Percentiles rank a stretch among this genome's conserved stretches.
These are phyloP conservation scores for Mizuhopecten yessoensis DNA, from an alignment of 1,140 invertebrate species.

Conservation along the genomic window DNA sequence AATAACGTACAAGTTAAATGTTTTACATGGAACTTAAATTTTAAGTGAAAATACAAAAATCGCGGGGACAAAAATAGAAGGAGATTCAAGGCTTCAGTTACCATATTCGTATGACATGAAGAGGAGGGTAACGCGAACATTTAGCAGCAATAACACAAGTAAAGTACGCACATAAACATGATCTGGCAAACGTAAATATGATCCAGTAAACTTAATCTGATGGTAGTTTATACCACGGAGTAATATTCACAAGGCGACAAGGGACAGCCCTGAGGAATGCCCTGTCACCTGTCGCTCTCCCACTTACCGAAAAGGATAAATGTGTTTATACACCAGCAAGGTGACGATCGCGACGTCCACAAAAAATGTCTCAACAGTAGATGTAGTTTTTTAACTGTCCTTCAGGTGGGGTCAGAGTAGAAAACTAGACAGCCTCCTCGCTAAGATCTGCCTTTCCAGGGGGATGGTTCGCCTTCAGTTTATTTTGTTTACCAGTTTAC, in stretches of 20 bases:
- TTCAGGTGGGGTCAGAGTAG: neutral
- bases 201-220: neutral
- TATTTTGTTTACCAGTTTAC: neutral
- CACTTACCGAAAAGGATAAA: neutral
- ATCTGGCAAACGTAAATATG: no score
- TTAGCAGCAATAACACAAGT: no score
- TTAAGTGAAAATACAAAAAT: no score
- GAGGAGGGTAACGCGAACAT: no score
- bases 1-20: no score
- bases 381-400: neutral
- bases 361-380: neutral
- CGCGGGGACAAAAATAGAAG: no score
- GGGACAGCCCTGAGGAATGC: neutral
- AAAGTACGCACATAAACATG: no score
- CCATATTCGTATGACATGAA: no score
- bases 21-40: no score
- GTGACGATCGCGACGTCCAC: neutral
- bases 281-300: neutral
- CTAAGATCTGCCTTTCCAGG: no score
- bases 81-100: no score
- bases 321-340: neutral
- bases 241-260: neutral
- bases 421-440: neutral
- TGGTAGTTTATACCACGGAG: neutral
- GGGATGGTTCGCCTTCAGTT: neutral